phyloP scores from a whole-genome alignment of 23 tunicate genomes.

The Botrylloides violaceus region DNA sequence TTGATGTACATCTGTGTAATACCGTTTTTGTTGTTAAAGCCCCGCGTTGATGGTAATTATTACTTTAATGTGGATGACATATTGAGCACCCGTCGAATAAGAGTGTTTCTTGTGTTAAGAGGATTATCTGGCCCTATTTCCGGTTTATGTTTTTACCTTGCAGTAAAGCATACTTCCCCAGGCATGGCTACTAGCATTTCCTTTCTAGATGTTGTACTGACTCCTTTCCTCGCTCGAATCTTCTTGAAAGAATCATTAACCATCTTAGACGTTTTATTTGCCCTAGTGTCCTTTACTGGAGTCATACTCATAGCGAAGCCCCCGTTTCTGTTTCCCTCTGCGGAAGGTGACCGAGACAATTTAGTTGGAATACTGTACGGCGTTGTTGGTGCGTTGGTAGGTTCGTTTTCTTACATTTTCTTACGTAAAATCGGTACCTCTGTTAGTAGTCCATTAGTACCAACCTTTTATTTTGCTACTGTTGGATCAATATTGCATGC shows the following conservation, averaged over 20 bases:
- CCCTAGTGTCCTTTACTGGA: conserved; percentile 36
- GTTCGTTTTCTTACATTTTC: conserved; percentile 19
- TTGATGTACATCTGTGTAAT: conserved; percentile 34
- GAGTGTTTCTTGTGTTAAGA: conserved; percentile 24
- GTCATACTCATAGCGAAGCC: conserved; percentile 50
- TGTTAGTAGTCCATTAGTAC: background rate
- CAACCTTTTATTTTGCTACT: background rate
- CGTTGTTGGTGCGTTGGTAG: conserved; percentile 26
- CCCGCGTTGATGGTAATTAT: background rate
- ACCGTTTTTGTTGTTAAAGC: conserved; percentile 21
- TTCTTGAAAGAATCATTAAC: conserved; percentile 44
- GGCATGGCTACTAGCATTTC: conserved; percentile 55
- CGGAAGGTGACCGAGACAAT: background rate
- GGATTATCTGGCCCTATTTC: conserved; percentile 44
- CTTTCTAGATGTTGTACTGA: conserved; percentile 31
- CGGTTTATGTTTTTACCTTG: conserved; percentile 31
- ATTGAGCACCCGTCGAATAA: conserved; percentile 31
- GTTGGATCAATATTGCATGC: background rate
- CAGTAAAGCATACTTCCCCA: conserved; percentile 30
- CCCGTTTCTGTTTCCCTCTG: conserved; percentile 36
- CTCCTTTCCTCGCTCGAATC: conserved; percentile 24
- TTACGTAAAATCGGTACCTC: conserved; percentile 34
- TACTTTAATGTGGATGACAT: conserved; percentile 26
- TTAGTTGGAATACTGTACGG: conserved; percentile 33
- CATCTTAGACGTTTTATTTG: conserved; percentile 33